phyloP scores from a whole-genome alignment of 2,888 invertebrate species.

The Dasysyrphus tricinctus region DNA sequence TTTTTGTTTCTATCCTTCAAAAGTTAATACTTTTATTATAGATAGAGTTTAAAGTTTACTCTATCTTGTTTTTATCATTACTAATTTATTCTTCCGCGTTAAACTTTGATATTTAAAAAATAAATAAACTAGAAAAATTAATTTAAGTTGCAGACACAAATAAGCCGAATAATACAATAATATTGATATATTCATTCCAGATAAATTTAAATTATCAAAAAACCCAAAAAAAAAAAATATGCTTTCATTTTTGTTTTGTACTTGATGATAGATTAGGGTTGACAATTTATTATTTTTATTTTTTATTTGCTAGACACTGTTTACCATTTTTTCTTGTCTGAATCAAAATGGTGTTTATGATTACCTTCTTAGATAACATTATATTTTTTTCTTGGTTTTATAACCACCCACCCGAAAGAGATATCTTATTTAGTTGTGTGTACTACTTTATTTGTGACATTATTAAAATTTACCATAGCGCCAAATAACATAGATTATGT shows the following conservation, averaged over 20 bases:
- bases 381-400: not conserved
- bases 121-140: not conserved
- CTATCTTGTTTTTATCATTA: not conserved
- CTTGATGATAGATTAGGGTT: not conserved
- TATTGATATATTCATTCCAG: not conserved
- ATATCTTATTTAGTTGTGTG: not conserved
- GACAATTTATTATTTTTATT: not conserved
- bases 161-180: slow-evolving; percentile 3
- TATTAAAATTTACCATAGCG: slow-evolving; percentile 2
- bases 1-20: too few species aligned
- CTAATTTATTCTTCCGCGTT: slow-evolving; percentile 8
- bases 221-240: slow-evolving; percentile 1
- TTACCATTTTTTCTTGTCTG: not conserved
- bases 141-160: not conserved
- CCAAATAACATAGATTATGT: not conserved
- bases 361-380: slow-evolving; percentile 1
- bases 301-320: not conserved
- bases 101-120: not conserved
- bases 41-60: too few species aligned
- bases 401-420: not conserved
- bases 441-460: not conserved
- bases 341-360: not conserved
- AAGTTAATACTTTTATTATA: too few species aligned
- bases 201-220: not conserved
- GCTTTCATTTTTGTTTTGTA: not conserved